Base-by-base conservation (phyloP, 2,113 vertebrate genomes). In the Acanthochromis polyacanthus region DNA sequence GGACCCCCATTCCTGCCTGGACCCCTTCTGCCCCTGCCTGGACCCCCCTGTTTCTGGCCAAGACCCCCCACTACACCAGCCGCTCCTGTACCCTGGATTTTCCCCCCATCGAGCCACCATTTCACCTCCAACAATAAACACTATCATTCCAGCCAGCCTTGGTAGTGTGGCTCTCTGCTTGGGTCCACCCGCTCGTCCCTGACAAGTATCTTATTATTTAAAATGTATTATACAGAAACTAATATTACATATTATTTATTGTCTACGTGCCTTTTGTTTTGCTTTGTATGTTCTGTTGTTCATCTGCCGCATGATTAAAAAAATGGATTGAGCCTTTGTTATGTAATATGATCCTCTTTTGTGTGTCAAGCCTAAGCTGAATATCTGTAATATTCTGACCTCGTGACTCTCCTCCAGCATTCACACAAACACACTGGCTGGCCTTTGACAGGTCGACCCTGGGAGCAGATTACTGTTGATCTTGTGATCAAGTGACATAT, bases 291-390 rank as follows among this genome's bases (percentile, higher is more conserved):
- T 36, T 74, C 61, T 28, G 7, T 19, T 77, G 22, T 45, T 56
- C 48, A 46, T 87, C 70, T 60, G 12, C 36, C 25, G 28, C 22
- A 58, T 52, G 58, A 57, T 20, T 4, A 43, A 51, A 62, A 63
- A 64, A 83, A 75, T 79, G 70, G 30, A 75, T 89, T 82, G 17
- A 48, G 16, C 23, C 38, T 61, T 77, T 68, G 69, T 84, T 81
- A 84, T 83, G 64, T 19, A 89, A 83, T 25, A 50, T 64, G 52
- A 88, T 76, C 51, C 61, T 64, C 61, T 80, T 71, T 66, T 30
- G 10, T 77, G 43, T 50, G 51, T 12, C 30, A 23, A 28, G 46
- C 57, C 64, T 38, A 17, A 57, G 58, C 20, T 10, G 32, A 66
- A 75, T 63, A 79, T 59, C 28, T 82, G 68, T 65, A 72, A 66